These are phyloP conservation scores for Oscheius sp. DNA, from an alignment of 2,888 invertebrate genomes.

Conservation along the genomic window DNA sequence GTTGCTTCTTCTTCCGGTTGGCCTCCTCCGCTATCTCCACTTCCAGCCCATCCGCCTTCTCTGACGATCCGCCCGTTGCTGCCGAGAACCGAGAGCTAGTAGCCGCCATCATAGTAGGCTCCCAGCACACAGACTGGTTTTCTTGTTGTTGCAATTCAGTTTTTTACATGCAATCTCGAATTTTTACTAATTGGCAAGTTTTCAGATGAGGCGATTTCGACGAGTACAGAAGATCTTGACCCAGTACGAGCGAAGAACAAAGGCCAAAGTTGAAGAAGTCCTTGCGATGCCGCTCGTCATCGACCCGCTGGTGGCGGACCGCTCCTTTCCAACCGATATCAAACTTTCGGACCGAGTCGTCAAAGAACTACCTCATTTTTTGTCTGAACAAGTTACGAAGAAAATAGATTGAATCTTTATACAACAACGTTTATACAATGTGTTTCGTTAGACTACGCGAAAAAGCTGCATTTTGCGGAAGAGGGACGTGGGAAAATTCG, in stretches of 20 bases:
- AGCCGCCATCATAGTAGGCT: neutral
- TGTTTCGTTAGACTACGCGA: neutral
- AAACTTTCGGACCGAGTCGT: constrained; percentile 19
- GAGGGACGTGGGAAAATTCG: neutral
- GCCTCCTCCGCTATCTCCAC: neutral
- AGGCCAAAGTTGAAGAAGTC: constrained; percentile 43
- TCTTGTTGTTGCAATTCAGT: neutral
- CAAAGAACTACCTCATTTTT: constrained; percentile 16
- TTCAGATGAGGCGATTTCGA: constrained; percentile 44
- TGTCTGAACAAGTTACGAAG: neutral
- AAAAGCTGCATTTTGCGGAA: neutral
- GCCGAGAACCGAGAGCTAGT: neutral
- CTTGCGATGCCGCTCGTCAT: constrained; percentile 19
- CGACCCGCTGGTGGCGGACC: neutral
- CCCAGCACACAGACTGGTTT: neutral
- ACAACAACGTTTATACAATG: constrained; percentile 1
- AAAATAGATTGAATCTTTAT: neutral
- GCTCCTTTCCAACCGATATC: neutral
- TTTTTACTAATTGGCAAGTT: neutral
- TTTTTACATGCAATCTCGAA: neutral
- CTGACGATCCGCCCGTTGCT: too few species aligned
- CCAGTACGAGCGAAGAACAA: constrained; percentile 41
- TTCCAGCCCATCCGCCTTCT: neutral
- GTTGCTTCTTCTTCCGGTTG: neutral
- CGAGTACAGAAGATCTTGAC: constrained; percentile 47